Base-by-base conservation (phyloP, 2,113 vertebrate genomes). In the Peromyscus californicus region DNA sequence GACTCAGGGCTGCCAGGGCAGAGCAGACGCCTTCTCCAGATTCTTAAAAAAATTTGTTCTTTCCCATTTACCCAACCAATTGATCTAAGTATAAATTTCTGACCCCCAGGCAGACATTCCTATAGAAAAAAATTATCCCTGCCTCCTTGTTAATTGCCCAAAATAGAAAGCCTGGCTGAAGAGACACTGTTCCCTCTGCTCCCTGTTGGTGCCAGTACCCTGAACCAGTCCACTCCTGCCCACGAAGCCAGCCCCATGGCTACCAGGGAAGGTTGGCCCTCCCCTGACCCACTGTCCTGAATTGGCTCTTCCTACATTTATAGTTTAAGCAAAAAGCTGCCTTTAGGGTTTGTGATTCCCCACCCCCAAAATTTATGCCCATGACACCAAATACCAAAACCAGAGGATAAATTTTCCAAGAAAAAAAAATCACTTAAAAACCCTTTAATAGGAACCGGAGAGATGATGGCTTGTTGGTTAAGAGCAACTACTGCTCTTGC, bases 21-120 rank as follows among this genome's bases (percentile, higher is more conserved):
- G 96, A 98, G 98, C 97, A 97, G 97, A 98, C 98, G 98, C 98
- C 98, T 96, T 97, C 97, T 97, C 94, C 97, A 89, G 98, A 97
- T 97, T 98, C 98, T 67, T 97, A 21, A 63, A 84, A 51, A 63
- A 88, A 94, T 0, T 26, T 0, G 0, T 79, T 48, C 16, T 92
- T 90, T 29, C 65, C 74, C 69, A 42, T 57, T 83, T 79, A 54
- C 88, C 84, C 75, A 65, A 26, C 88, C 61, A 3, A 65, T 51
- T 54, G 95, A 79, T 63, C 17, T 70, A 67, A 76, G 97, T 90
- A 48, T 86, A 76, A 42, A 95, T 95, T 95, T 92, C 75, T 94
- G 96, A 94, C 85, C 95, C 97, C 88, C 54, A 70, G 63, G 63
- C 65, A 95, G 85, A 92, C n/a, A 65, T 90, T 88, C 76, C n/a